Conservation (phyloP, 2,797 vertebrate genomes). For the Tangara arthus region DNA sequence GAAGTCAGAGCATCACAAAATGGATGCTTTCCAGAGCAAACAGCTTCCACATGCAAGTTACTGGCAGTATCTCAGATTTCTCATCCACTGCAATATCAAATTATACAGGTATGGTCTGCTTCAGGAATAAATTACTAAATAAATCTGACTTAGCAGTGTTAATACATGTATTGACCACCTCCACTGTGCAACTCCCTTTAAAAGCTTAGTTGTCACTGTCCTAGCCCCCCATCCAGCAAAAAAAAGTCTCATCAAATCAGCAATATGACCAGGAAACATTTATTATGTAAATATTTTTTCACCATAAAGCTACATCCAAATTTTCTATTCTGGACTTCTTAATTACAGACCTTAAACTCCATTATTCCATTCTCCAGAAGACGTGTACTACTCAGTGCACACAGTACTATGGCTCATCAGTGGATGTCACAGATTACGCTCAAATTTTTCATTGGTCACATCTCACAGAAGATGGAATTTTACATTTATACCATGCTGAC, state of each 20-base stretch:
- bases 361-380: background rate
- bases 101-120: background rate
- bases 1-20: background rate
- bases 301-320: background rate
- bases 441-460: constrained; percentile 7
- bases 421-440: background rate
- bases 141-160: background rate
- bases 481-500: constrained; percentile 24
- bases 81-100: background rate
- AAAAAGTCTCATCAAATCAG: background rate
- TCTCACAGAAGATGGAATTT: constrained; percentile 55
- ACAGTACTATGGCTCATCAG: background rate
- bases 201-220: background rate
- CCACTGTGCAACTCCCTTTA: background rate
- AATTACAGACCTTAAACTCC: background rate
- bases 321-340: background rate
- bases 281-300: background rate
- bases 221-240: rapidly evolving
- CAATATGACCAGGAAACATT: background rate
- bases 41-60: background rate
- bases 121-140: background rate
- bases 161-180: background rate
- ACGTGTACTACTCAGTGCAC: background rate
- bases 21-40: background rate
- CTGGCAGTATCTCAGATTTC: background rate